Evolutionary conservation across 2,888 invertebrate species (phyloP), one percentile per base, ranked within the genome.

Genomic region (Suillia variegata): DNA sequence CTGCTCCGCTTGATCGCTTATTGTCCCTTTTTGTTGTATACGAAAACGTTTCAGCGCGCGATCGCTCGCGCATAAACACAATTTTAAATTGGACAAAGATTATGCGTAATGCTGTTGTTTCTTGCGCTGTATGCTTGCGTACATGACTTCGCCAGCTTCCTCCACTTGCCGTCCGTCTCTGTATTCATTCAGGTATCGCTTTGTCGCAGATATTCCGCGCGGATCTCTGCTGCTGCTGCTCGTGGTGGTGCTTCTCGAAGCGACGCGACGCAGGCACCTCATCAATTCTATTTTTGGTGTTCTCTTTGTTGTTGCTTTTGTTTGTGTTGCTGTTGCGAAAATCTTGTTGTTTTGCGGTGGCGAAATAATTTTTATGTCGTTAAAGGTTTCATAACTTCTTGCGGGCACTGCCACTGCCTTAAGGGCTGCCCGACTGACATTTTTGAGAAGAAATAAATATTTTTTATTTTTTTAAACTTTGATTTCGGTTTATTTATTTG

Each of bases 231-330:
- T 13, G n/a, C n/a, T n/a, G n/a, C n/a, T n/a, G n/a, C n/a, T 12
- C 31, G 31, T 17, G 17, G 17, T 18, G 45, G 45, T 18, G 3
- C 45, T 20, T 45, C n/a, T n/a, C 38, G 38, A 8, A 38, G 38
- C 6, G 10, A n/a, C n/a, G n/a, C n/a, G 4, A 45, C 45, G 6
- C 20, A 13, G 20, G 45, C 45, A 45, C 45, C 45, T 45, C 45
- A 45, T 45, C 45, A 45, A 45, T 45, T 45, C 45, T 45, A 45
- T 45, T 45, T 45, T 45, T 45, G 45, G 45, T 45, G 45, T 20
- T 45, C 18, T 13, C n/a, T 8, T n/a, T 13, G 38, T n/a, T n/a
- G 38, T n/a, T 6, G 8, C 38, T 12, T 8, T 31, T 31, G 31
- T 12, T 31, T 6, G 6, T 38, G 38, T 38, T 38, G 38, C n/a